phyloP scores from a whole-genome alignment of 30 jellyfish, hydroid and myxozoan genomes.

The Catostylus mosaicus region DNA sequence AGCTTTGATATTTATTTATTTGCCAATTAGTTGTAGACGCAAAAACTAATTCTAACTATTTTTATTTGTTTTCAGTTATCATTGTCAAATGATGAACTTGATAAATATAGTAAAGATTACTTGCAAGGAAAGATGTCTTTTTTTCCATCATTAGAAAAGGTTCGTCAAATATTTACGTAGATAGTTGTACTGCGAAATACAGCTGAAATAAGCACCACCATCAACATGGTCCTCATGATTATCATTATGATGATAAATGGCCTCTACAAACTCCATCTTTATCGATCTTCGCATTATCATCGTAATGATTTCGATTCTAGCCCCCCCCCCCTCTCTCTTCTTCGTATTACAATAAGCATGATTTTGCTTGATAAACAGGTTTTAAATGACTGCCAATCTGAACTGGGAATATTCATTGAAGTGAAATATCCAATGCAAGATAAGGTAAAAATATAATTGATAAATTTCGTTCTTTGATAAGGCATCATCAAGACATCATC shows the following conservation, averaged over 20 bases:
- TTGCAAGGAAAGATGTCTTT: background rate
- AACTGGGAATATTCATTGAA: constrained; percentile 76
- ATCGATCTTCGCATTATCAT: background rate
- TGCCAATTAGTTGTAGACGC: too few relatives aligned
- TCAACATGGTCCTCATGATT: too few relatives aligned
- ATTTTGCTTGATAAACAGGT: constrained; percentile 11
- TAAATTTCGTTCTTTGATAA: too few relatives aligned
- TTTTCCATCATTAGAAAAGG: constrained; percentile 43
- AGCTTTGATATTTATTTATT: too few relatives aligned
- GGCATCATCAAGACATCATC: too few relatives aligned
- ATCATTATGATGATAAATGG: too few relatives aligned
- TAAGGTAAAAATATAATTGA: constrained; percentile 31
- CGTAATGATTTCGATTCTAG: too few relatives aligned
- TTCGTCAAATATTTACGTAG: background rate
- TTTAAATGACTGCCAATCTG: constrained; percentile 14
- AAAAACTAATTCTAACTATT: constrained; percentile 19
- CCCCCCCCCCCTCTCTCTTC: too few relatives aligned
- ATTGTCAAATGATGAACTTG: background rate
- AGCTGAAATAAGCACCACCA: too few relatives aligned
- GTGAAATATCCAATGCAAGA: constrained; percentile 79
- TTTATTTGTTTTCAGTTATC: constrained; percentile 1
- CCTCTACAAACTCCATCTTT: background rate
- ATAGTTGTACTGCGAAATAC: too few relatives aligned
- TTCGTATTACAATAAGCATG: too few relatives aligned
- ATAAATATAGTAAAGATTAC: background rate